These are phyloP conservation scores for Calypte anna DNA, from an alignment of 2,113 vertebrate genomes.

Conservation along the genomic window DNA sequence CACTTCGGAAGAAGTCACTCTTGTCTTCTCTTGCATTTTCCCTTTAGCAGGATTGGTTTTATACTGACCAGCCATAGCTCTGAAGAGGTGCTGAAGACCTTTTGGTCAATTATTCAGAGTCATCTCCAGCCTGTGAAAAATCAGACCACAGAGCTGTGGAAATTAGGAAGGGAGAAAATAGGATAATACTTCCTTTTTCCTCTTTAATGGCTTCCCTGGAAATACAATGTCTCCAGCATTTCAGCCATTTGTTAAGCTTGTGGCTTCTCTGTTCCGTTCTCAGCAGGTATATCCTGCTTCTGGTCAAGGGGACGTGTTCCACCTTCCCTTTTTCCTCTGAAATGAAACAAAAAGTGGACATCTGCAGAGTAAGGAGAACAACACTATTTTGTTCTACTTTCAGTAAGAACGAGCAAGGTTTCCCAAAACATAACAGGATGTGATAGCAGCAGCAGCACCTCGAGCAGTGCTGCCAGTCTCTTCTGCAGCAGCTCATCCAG, in stretches of 20 bases:
- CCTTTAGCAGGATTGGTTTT: not conserved
- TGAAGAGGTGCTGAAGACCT: not conserved
- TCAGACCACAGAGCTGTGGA: not conserved
- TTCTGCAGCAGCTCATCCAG: not conserved
- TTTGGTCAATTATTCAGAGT: not conserved
- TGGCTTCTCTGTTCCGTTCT: not conserved
- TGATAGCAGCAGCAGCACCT: constrained; percentile 22
- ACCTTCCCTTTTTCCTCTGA: not conserved
- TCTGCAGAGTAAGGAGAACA: not conserved
- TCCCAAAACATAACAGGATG: constrained; percentile 11
- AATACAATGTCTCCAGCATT: not conserved
- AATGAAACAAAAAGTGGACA: not conserved
- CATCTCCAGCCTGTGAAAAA: not conserved
- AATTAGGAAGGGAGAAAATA: not conserved
- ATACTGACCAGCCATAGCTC: accelerated
- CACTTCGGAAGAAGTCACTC: not conserved
- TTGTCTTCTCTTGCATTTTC: not conserved
- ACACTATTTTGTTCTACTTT: constrained; percentile 9
- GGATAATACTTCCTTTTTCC: not conserved
- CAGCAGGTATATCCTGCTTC: not conserved
- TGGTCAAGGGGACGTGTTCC: not conserved
- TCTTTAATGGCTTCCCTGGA: not conserved
- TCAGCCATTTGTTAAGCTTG: not conserved
- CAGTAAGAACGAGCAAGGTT: not conserved
- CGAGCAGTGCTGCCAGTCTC: not conserved